Base-by-base conservation (phyloP, 1,140 invertebrate genomes). In the Himalopsyche phryganea region DNA sequence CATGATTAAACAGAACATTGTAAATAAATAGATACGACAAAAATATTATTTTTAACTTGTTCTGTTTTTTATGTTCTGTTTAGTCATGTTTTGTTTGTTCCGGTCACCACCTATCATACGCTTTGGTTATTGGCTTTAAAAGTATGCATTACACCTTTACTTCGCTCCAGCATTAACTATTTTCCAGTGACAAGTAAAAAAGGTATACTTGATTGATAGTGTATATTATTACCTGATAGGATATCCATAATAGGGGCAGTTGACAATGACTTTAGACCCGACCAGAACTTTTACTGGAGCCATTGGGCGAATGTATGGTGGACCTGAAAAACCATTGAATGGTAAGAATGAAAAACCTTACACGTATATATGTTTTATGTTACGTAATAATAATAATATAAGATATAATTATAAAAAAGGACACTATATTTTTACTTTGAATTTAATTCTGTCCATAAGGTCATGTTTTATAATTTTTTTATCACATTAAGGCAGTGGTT, bases 181-280 rank as follows among this genome's bases (percentile, higher is more conserved):
- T 38, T n/a, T 38, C 35, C 11, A 38, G 14, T 38, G 14, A 38
- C 14, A 38, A 38, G 11, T n/a, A 14, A 14, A 38, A 38, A 38
- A n/a, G 11, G 35, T 14, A 19, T 33, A 38, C 17, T 35, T 44
- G 14, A 5, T n/a, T 5, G 35, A n/a, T 14, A 11, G 35, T n/a
- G n/a, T n/a, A n/a, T n/a, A n/a, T 55, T 14, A 13, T 50, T 73
- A 78, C 76, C 75, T 78, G 60, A 94, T 85, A 9, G 93, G 92
- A 76, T 89, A 92, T 35, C 93, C 93, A 17, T 90, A 89, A 58
- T 91, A 92, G 53, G 91, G 91, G 75, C 93, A 96, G 51, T 86
- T 83, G 18, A 96, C 80, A 58, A 82, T 84, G 14, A 91, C 80
- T 58, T 86, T 80, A 55, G 86, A 80, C 20, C 89, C 90, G 33